Evolutionary conservation across 2,888 invertebrate genomes (phyloP), one percentile per base, ranked within the genome.

Genomic region (Hermodice carunculata): DNA sequence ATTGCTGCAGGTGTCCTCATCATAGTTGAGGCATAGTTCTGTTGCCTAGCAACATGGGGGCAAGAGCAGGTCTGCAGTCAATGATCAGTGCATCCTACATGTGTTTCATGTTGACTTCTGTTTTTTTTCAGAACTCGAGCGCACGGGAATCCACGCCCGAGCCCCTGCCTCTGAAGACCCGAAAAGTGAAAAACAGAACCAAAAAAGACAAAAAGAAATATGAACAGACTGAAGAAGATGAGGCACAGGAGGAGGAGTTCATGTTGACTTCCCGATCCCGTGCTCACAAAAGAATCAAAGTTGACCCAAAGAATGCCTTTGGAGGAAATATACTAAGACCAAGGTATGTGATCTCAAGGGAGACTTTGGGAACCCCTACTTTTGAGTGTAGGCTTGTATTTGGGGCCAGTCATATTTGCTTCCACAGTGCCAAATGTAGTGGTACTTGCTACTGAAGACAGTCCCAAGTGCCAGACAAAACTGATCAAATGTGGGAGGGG

Each of bases 251-350:
- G 43, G 78, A 79, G 29, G 81, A 81, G 49, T 84, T 83, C 75
- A 78, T 80, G 54, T 66, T 82, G 70, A 81, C 78, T 19, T 80
- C 81, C 54, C 82, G 81, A 67, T 82, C 82, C 24, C 78, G 80
- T 66, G 81, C 81, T n/a, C 81, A 82, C 71, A 81, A 80, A 63
- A 79, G 77, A 58, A 80, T 83, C 52, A 77, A 79, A 64, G 77
- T 78, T 32, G 78, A 81, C 63, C 73, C 76, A 26, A 78, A 77
- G 64, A 73, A 74, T 44, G 74, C 76, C 3, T 79, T 73, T 68
- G 82, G 81, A 17, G 83, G 82, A 34, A 78, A 82, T 67, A 78
- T 80, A 28, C 73, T 78, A 31, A 72, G 75, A 53, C 79, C 81
- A 53, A 78, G 79, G 83, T 83, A 67, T 66, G 70, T 62, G 26